Evolutionary conservation across 2,888 invertebrate genomes (phyloP).

Genomic region (Sesia bembeciformis): DNA sequence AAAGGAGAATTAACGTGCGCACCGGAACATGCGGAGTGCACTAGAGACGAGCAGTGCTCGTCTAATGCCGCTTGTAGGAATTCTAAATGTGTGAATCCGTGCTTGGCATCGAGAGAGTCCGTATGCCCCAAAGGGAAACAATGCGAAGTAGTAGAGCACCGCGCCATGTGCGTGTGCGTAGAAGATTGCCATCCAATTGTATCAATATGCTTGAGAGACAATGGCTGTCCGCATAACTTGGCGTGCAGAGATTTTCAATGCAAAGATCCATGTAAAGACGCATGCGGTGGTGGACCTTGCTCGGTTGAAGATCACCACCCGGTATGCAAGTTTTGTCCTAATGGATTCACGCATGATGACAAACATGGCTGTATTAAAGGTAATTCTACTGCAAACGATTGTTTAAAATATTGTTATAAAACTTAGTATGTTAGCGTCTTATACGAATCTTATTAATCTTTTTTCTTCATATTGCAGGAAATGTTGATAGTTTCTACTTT

Average conservation of each 20-base stretch:
- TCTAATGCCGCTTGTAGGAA: constrained; percentile 89
- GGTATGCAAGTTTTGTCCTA: constrained; percentile 96
- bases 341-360: constrained; percentile 93
- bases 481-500: constrained; percentile 66
- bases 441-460: constrained; percentile 65
- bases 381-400: constrained; percentile 73
- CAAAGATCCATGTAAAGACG: constrained; percentile 90
- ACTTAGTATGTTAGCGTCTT: constrained; percentile 57
- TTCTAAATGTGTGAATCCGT: constrained; percentile 90
- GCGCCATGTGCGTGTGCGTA: constrained; percentile 89
- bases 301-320: constrained; percentile 96
- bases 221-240: constrained; percentile 88
- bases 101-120: constrained; percentile 77
- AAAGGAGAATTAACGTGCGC: constrained; percentile 90
- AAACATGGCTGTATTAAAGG: constrained; percentile 97
- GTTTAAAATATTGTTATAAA: constrained; percentile 22
- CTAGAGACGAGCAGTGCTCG: constrained; percentile 87
- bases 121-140: constrained; percentile 88
- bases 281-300: constrained; percentile 92
- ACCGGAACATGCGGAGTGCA: constrained; percentile 86
- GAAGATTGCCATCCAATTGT: constrained; percentile 89
- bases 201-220: constrained; percentile 92
- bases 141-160: constrained; percentile 91
- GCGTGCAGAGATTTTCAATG: constrained; percentile 93
- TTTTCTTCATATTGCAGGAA: constrained; percentile 74